These are phyloP conservation scores for Ophonus ardosiacus DNA, from an alignment of 2,888 invertebrate species.

Conservation along the genomic window DNA sequence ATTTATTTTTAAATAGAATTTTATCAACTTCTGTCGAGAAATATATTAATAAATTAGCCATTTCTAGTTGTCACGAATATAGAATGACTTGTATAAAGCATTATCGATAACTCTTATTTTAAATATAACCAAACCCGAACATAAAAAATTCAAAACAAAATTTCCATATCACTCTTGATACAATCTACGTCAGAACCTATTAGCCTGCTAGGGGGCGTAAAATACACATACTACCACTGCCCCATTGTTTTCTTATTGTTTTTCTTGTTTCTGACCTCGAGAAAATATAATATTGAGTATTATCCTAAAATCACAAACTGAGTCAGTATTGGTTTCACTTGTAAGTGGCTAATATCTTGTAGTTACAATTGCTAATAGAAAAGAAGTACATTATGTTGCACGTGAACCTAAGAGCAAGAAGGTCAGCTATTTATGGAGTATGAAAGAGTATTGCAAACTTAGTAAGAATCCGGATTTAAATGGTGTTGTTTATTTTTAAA, in stretches of 20 bases:
- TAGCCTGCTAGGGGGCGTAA: background rate
- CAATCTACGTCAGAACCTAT: constrained; percentile 30
- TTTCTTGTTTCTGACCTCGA: background rate
- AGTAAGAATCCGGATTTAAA: background rate
- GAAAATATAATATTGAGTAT: background rate
- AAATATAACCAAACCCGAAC: constrained; percentile 38
- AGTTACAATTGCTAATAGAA: background rate
- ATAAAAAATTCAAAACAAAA: constrained; percentile 44
- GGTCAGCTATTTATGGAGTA: background rate
- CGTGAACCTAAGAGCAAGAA: background rate
- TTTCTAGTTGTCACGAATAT: constrained; percentile 42
- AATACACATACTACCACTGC: constrained; percentile 3
- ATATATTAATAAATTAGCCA: constrained; percentile 42
- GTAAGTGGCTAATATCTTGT: background rate
- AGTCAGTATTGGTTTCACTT: background rate
- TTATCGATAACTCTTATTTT: constrained; percentile 47
- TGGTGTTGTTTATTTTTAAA: background rate
- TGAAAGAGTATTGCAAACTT: background rate
- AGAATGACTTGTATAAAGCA: constrained; percentile 32
- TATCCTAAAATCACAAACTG: background rate
- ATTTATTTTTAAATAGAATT: constrained; percentile 41
- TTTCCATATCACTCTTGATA: constrained; percentile 35
- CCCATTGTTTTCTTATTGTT: background rate
- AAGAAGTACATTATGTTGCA: background rate
- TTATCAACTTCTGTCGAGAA: constrained; percentile 20